Evolutionary conservation across 2,888 invertebrate species (phyloP).

Genomic region (Polyommatus iphigenia): DNA sequence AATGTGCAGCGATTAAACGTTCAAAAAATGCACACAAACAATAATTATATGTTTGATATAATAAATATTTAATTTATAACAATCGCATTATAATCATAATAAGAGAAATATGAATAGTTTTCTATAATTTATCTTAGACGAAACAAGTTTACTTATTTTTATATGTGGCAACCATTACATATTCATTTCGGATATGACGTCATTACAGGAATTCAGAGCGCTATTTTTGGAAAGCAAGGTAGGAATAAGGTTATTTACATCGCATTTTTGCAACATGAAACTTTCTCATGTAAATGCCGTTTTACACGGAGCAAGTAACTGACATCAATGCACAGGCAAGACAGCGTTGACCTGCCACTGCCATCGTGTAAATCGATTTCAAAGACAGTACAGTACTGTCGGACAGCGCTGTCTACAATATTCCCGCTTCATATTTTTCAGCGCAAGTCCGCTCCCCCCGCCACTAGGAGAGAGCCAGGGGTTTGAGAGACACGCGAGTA

Average conservation of each 20-base stretch:
- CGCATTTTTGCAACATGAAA: constrained; percentile 77
- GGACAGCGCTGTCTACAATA: too few species aligned
- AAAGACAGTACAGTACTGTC: too few species aligned
- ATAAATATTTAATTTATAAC: constrained; percentile 5
- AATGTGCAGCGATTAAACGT: not conserved
- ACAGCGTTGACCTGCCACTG: too few species aligned
- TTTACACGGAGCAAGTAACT: too few species aligned
- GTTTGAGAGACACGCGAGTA: too few species aligned
- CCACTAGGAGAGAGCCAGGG: too few species aligned
- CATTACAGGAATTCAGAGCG: constrained; percentile 54
- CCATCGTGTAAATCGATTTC: too few species aligned
- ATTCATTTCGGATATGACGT: constrained; percentile 61
- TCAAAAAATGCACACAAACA: constrained; percentile 33
- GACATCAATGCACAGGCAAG: too few species aligned
- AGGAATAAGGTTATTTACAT: constrained; percentile 69
- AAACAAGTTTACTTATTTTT: constrained; percentile 35
- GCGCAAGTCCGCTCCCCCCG: too few species aligned
- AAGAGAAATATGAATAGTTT: not conserved
- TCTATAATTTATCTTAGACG: not conserved
- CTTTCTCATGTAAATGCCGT: constrained; percentile 54
- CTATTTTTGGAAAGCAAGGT: constrained; percentile 74
- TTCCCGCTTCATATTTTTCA: too few species aligned
- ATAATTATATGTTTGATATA: constrained; percentile 32
- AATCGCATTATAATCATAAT: not conserved
- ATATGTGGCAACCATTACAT: constrained; percentile 51